Evolutionary conservation across 2,888 invertebrate species (phyloP).

Genomic region (Nemoura dubitans): DNA sequence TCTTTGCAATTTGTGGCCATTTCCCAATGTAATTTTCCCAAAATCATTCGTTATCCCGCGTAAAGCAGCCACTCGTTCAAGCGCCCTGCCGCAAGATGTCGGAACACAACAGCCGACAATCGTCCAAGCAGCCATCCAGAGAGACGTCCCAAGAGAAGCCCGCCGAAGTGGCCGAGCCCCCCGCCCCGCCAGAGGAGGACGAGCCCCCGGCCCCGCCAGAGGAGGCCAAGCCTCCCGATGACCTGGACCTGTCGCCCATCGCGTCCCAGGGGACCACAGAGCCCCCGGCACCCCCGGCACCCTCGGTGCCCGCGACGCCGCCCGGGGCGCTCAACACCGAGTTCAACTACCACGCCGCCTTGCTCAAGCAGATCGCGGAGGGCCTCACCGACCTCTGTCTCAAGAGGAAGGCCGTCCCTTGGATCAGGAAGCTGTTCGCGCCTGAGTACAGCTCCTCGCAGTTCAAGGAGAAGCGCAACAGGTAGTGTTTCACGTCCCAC

Average conservation of each 20-base stretch:
- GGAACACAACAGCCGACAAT: not conserved
- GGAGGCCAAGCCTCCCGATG: not conserved
- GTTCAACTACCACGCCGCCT: conserved; percentile 63
- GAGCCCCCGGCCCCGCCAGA: not conserved
- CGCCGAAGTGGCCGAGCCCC: not conserved
- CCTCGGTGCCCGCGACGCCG: not conserved
- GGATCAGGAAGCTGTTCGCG: conserved; percentile 63
- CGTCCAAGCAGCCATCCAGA: too few species aligned
- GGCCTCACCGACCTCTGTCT: conserved; percentile 58
- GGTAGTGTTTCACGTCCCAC: conserved; percentile 53
- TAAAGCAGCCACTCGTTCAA: not conserved
- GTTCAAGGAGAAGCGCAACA: conserved; percentile 62
- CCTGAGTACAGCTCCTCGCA: conserved; percentile 63
- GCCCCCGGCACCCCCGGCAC: conserved; percentile 32
- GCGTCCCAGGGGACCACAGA: too few species aligned
- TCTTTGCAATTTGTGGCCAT: not conserved
- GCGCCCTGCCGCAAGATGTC: not conserved
- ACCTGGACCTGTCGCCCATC: not conserved
- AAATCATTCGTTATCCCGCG: not conserved
- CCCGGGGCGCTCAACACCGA: conserved; percentile 62
- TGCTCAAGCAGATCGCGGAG: conserved; percentile 60
- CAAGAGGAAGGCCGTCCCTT: conserved; percentile 58
- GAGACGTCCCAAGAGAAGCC: not conserved
- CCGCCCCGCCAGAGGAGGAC: not conserved
- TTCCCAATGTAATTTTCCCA: not conserved